A percentile compares a stretch with the other conserved stretches of the same genome.
phyloP scores from a whole-genome alignment of 2,113 vertebrate genomes.

The Heterochromis multidens region DNA sequence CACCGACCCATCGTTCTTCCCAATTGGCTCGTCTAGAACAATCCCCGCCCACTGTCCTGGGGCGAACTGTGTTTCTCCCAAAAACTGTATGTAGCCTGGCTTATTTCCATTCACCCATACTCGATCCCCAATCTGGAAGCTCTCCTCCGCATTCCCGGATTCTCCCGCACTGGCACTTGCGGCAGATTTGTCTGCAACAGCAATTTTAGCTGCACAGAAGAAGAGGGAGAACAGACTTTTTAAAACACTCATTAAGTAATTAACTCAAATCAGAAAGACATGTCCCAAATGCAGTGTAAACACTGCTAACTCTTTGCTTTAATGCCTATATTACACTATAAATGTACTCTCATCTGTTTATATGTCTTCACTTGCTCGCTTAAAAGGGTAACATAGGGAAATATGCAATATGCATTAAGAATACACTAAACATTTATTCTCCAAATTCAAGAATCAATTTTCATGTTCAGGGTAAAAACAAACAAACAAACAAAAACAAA shows the following conservation, averaged over 20 bases:
- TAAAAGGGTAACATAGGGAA: background rate
- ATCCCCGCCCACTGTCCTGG: slow-evolving; percentile 98
- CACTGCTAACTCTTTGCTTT: background rate
- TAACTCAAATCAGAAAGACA: background rate
- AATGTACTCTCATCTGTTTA: background rate
- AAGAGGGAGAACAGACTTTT: background rate
- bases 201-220: slow-evolving; percentile 71
- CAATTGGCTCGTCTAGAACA: slow-evolving; percentile 92
- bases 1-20: slow-evolving; percentile 97
- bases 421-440: background rate
- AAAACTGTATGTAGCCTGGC: slow-evolving; percentile 90
- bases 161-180: slow-evolving; percentile 67
- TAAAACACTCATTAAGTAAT: background rate
- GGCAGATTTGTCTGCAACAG: slow-evolving; percentile 71
- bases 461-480: background rate
- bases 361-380: background rate
- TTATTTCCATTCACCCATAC: slow-evolving; percentile 99
- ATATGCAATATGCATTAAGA: background rate
- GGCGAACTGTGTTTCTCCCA: slow-evolving; percentile 96
- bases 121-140: slow-evolving; percentile 89
- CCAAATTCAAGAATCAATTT: background rate
- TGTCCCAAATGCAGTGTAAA: background rate
- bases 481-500: background rate
- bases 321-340: background rate
- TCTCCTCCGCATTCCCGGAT: slow-evolving; percentile 80